Base-by-base conservation (phyloP, 2,113 vertebrate species). In the Phoxinus phoxinus region DNA sequence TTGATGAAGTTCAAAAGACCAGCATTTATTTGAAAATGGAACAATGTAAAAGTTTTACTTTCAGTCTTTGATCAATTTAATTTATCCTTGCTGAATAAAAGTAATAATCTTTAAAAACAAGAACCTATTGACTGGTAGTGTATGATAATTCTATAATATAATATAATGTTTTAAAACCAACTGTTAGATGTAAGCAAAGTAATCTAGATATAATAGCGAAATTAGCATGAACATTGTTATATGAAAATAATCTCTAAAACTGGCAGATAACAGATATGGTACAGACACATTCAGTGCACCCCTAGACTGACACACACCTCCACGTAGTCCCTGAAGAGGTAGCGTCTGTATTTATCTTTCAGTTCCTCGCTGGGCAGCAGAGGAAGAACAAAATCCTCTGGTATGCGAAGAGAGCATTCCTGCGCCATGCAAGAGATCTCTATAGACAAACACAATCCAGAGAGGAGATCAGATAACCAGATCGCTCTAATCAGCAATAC, bases 251-350 rank as follows among this genome's bases (percentile, higher is more conserved):
- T n/a, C 44, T 48, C 41, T 17, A 27, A 75, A 25, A 51, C 19
- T 48, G 32, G 19, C 67, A 71, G 35, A 5, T 41, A 71, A n/a
- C 19, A 19, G 21, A 23, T 37, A 11, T 1, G 32, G 19, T 5
- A 37, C 21, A 37, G 27, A 37, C 30, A 37, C 21, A 71, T 41
- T 41, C 19, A 21, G 32, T 37, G 19, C 67, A 37, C 12, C 9
- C 67, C 32, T 41, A 76, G 12, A 78, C 21, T 69, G 19, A 48
- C 69, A 63, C 74, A 65, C n/a, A 89, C 98, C 97, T 99, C 98
- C 51, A 99, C 96, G 48, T 99, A 99, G 92, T 99, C 98, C 95
- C 98, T 98, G 96, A 99, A 99, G 96, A 99, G 98, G 97, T 99
- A 99, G 96, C 97, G 97, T 95, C 96, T 97, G 92, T 99, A 99